Percentiles rank a stretch among this genome's conserved stretches.
phyloP scores from a whole-genome alignment of 2,113 vertebrate species.

The Sapajus apella region DNA sequence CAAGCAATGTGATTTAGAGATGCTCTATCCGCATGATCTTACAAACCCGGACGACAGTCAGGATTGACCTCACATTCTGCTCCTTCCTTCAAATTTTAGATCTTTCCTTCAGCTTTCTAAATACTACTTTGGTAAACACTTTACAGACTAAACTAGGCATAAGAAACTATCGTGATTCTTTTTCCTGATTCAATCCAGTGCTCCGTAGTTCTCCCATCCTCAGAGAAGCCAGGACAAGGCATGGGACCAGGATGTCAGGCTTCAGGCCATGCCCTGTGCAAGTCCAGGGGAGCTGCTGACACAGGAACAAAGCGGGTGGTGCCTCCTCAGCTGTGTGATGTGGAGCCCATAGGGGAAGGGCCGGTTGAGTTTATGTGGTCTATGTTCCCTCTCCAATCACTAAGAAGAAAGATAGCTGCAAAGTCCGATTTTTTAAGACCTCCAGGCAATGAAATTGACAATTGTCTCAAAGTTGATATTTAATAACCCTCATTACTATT shows the following conservation, averaged over 20 bases:
- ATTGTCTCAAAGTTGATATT: not conserved
- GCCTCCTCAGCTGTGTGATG: not conserved
- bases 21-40: no score
- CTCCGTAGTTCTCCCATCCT: not conserved
- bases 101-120: not conserved
- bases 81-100: not conserved
- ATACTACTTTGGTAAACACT: not conserved
- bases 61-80: not conserved
- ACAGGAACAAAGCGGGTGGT: rapidly evolving
- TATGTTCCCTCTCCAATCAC: not conserved
- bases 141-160: not conserved
- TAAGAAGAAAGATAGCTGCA: not conserved
- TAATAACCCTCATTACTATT: not conserved
- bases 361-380: rapidly evolving
- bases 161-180: not conserved
- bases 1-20: not conserved
- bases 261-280: not conserved
- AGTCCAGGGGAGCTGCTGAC: not conserved
- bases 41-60: not conserved
- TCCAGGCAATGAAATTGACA: not conserved
- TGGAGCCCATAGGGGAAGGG: no score
- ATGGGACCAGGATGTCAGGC: not conserved
- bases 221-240: not conserved
- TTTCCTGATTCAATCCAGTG: not conserved
- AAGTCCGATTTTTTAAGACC: not conserved